A percentile compares a stretch with the other conserved stretches of the same genome.
Evolutionary conservation across 2,888 invertebrate genomes (phyloP).

Genomic region (Drosophila anomalata): DNA sequence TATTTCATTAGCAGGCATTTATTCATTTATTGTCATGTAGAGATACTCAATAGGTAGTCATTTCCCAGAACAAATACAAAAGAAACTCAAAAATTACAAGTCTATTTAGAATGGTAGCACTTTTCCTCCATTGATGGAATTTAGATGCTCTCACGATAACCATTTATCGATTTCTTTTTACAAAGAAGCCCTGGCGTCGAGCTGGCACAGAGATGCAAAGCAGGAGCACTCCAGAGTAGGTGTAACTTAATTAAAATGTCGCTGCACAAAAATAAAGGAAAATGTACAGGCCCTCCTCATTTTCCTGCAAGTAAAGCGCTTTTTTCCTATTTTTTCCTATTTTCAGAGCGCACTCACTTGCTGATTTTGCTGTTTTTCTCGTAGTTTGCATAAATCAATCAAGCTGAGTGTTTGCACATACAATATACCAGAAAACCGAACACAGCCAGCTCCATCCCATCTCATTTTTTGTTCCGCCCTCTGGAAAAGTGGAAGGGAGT

Average conservation of each 20-base stretch:
- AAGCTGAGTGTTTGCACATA: slow-evolving; percentile 66
- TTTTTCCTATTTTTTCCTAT: not conserved
- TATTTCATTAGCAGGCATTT: too few relatives aligned
- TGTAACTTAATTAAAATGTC: slow-evolving; percentile 2
- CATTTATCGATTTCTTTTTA: not conserved
- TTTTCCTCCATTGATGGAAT: not conserved
- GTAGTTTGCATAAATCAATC: slow-evolving; percentile 70
- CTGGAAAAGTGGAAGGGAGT: not conserved
- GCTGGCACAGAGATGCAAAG: too few relatives aligned
- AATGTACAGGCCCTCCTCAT: not conserved
- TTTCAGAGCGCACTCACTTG: slow-evolving; percentile 16
- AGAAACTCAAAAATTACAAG: too few relatives aligned
- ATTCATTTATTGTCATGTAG: too few relatives aligned
- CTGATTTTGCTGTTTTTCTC: slow-evolving; percentile 24
- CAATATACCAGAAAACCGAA: slow-evolving; percentile 3
- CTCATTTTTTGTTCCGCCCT: not conserved
- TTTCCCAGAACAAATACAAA: too few relatives aligned
- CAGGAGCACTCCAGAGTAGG: not conserved
- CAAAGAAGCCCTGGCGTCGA: not conserved
- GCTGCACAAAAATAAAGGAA: not conserved
- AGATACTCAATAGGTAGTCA: too few relatives aligned
- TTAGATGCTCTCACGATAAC: not conserved
- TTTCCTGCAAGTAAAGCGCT: not conserved
- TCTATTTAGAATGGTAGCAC: too few relatives aligned
- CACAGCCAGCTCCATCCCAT: slow-evolving; percentile 6